Evolutionary conservation across 2,888 invertebrate genomes (phyloP).

Genomic region (Seira musarum): DNA sequence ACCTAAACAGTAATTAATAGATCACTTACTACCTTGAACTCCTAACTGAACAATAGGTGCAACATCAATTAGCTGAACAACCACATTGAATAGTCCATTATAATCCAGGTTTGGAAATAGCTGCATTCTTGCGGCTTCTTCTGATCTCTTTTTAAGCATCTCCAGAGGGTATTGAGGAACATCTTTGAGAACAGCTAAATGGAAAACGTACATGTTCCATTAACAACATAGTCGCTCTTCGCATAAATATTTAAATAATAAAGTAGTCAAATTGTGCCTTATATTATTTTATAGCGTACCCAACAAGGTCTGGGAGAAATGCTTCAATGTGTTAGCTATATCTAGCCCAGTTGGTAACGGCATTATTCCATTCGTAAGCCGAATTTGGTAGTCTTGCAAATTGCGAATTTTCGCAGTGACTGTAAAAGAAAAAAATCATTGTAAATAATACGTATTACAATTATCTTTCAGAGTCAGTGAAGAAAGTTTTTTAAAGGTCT

Average conservation of each 20-base stretch:
- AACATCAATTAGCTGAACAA: slow-evolving; percentile 92
- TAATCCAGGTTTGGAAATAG: slow-evolving; percentile 98
- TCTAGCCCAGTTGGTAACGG: slow-evolving; percentile 96
- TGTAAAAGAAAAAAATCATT: slow-evolving; percentile 76
- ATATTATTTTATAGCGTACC: slow-evolving; percentile 82
- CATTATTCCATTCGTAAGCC: slow-evolving; percentile 90
- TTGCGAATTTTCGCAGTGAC: slow-evolving; percentile 98
- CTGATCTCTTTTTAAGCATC: slow-evolving; percentile 89
- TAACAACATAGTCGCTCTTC: too few species aligned
- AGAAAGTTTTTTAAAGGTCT: slow-evolving; percentile 73
- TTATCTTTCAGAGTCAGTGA: slow-evolving; percentile 1
- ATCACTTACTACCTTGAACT: slow-evolving; percentile 84
- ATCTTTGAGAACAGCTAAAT: slow-evolving; percentile 93
- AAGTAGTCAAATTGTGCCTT: too few species aligned
- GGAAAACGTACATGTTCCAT: too few species aligned
- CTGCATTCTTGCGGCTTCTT: slow-evolving; percentile 88
- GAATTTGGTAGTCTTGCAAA: slow-evolving; percentile 95
- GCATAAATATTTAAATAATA: too few species aligned
- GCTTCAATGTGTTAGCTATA: slow-evolving; percentile 97
- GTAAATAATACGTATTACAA: too few species aligned
- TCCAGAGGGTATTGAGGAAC: slow-evolving; percentile 94
- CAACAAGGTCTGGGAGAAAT: slow-evolving; percentile 96
- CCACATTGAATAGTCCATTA: slow-evolving; percentile 93
- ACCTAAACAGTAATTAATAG: too few species aligned
- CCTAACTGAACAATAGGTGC: slow-evolving; percentile 93